Evolutionary conservation across 2,888 invertebrate genomes (phyloP), one percentile per base, ranked within the genome.

Genomic region (Spodoptera littoralis): DNA sequence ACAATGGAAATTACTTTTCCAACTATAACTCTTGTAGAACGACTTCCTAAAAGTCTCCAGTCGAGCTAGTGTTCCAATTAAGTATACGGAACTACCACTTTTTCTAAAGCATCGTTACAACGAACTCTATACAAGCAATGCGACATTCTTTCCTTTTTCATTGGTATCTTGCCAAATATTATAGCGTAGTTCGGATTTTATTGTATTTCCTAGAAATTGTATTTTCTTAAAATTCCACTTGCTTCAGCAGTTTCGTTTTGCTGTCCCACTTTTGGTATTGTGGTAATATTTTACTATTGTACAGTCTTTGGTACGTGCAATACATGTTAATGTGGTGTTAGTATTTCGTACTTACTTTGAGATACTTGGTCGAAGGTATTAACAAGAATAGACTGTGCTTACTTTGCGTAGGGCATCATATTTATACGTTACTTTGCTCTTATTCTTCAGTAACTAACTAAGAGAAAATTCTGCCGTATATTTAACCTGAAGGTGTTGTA

Each of bases 131-230:
- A 46, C 36, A 49, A 36, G 36, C 36, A 36, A 12, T n/a, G 41
- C 41, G n/a, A 59, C 57, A 56, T 73, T 70, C 71, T 68, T 75
- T 75, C 55, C 65, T 75, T 70, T 79, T 70, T 65, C 70, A 68
- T 78, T 80, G 78, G 78, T 70, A 65, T 53, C 78, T 69, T 79
- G 78, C 78, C 78, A 79, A 79, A 80, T 75, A 75, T 66, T 73
- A 74, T 65, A 63, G 55, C 64, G 53, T 53, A 65, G 62, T 70
- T 65, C 50, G 48, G 59, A 75, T 70, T 68, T 69, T 62, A 62
- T 50, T 9, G 36, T 56, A 70, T 73, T 73, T 60, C 59, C 61
- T 43, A 69, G 68, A 75, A 78, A 75, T 73, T 72, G 66, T 73
- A 77, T 78, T 36, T 78, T 75, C 68, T 69, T 70, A 67, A 68